Percentiles rank a stretch among this genome's conserved stretches.
Conservation (phyloP, 37 sponge, comb jelly and placozoan species). For the Tethya wilhelma region DNA sequence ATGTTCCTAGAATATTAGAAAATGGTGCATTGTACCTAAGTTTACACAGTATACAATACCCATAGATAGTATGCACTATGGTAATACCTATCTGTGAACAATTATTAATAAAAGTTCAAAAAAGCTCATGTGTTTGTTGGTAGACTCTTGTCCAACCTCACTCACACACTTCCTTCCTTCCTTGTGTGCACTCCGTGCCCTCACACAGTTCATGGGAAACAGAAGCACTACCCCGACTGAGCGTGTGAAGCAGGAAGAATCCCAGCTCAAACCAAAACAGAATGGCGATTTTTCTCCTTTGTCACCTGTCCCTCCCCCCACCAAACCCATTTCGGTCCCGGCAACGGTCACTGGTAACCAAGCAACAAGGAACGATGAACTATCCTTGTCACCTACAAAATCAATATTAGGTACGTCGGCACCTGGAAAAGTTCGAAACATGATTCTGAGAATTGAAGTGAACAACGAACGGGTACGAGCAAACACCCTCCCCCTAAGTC, state of each 20-base stretch:
- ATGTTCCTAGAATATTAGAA: too few species aligned
- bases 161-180: too few species aligned
- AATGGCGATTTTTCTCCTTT: not conserved
- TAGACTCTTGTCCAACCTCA: too few species aligned
- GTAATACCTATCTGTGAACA: too few species aligned
- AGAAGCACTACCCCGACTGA: not conserved
- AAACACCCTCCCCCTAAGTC: not conserved
- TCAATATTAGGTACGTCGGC: not conserved
- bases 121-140: too few species aligned
- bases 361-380: not conserved
- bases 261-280: not conserved
- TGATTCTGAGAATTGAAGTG: not conserved
- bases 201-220: not conserved
- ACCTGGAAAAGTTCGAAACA: not conserved
- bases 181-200: too few species aligned
- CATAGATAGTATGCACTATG: too few species aligned
- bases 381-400: not conserved
- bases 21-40: too few species aligned
- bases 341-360: not conserved
- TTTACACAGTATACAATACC: too few species aligned
- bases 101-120: too few species aligned
- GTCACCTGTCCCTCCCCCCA: not conserved
- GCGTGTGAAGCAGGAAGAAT: not conserved
- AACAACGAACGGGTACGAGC: not conserved
- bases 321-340: not conserved